Percentiles rank a stretch among this genome's conserved stretches.
Conservation (phyloP, 53 echinoderm and acorn worm genomes). For the Apostichopus leukothele region DNA sequence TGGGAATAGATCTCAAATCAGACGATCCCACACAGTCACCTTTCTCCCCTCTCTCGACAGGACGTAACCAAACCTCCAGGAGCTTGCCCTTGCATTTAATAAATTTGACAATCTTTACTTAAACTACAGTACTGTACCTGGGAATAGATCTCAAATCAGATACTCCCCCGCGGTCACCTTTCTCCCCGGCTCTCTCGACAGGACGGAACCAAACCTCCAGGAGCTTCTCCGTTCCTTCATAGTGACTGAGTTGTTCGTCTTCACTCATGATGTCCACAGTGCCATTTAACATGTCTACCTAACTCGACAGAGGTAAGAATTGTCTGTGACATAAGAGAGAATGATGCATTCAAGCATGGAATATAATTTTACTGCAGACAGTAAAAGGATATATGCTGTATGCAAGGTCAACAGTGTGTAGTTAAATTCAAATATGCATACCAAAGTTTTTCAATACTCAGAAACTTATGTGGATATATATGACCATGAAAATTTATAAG, state of each 20-base stretch:
- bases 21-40: slow-evolving; percentile 6
- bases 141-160: slow-evolving; percentile 75
- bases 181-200: slow-evolving; percentile 7
- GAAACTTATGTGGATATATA: no score
- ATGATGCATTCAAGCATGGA: no score
- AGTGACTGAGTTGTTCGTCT: slow-evolving; percentile 76
- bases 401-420: no score
- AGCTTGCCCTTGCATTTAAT: slow-evolving; percentile 50
- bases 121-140: background rate
- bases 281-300: background rate
- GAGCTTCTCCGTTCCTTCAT: slow-evolving; percentile 97
- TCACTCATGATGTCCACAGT: slow-evolving; percentile 7
- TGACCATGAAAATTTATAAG: no score
- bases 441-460: no score
- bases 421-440: no score
- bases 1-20: slow-evolving; percentile 44
- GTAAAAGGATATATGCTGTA: no score
- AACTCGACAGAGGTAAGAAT: background rate
- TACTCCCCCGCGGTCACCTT: slow-evolving; percentile 9
- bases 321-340: background rate
- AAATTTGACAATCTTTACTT: no score
- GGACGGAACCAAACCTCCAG: slow-evolving; percentile 89
- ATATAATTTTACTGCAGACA: no score
- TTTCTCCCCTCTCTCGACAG: slow-evolving; percentile 12
- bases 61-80: slow-evolving; percentile 87